Evolutionary conservation across 1,140 invertebrate genomes (phyloP).

Genomic region (Sminthurides bifidus): DNA sequence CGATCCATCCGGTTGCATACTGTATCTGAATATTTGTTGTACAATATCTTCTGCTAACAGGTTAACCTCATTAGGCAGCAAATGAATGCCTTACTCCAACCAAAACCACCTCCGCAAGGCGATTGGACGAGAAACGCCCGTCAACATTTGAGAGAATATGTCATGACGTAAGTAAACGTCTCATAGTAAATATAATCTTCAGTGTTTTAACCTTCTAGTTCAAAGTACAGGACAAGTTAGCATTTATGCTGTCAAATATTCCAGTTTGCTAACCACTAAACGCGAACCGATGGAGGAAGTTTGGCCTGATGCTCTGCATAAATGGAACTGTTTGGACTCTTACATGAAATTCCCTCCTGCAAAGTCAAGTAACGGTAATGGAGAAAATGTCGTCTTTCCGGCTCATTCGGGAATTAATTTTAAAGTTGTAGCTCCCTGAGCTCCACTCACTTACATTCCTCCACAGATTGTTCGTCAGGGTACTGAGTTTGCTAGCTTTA

Average conservation of each 20-base stretch:
- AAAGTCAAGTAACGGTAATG: too few species aligned
- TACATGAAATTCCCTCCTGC: too few species aligned
- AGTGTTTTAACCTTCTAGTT: neutral
- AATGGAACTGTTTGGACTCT: too few species aligned
- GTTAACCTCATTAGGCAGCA: slow-evolving; percentile 10
- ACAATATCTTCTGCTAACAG: neutral
- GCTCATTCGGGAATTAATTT: too few species aligned
- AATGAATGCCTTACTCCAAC: slow-evolving; percentile 20
- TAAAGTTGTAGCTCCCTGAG: too few species aligned
- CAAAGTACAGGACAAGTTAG: neutral
- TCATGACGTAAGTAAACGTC: neutral
- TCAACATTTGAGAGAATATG: neutral
- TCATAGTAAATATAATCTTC: neutral
- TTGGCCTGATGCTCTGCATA: slow-evolving; percentile 8
- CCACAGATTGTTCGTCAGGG: too few species aligned
- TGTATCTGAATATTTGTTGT: neutral
- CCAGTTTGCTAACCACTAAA: slow-evolving; percentile 9
- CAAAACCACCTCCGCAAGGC: too few species aligned
- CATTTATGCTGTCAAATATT: neutral
- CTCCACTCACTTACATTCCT: too few species aligned
- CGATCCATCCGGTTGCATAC: neutral
- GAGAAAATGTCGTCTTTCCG: too few species aligned
- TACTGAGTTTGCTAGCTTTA: too few species aligned
- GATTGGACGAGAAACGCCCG: neutral
- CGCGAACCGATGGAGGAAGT: slow-evolving; percentile 16